Base-by-base conservation (phyloP, 2,888 invertebrate genomes). In the Phyllotreta cruciferae region DNA sequence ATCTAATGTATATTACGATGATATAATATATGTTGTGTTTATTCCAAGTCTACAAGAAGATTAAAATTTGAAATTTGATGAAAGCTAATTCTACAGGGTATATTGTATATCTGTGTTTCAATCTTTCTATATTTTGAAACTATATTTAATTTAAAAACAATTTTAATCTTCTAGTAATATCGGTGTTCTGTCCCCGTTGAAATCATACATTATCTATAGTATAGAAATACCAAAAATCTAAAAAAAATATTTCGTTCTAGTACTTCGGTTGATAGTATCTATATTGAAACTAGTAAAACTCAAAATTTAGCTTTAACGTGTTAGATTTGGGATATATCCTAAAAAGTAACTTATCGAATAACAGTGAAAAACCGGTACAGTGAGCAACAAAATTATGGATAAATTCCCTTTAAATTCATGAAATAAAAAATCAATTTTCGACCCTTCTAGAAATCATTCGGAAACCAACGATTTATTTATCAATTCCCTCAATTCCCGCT, bases 1-100 rank as follows among this genome's bases (percentile, higher is more conserved):
- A 63, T 63, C 45, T 63, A 58, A 63, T 58, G 63, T 63, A 57
- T 63, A 63, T 63, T 63, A 53, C 57, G 53, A 53, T 57, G 47
- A 56, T 57, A 44, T n/a, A 60, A 44, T 24, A 24, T 4, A 4
- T 24, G 24, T 24, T 24, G 47, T 49, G 39, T 53, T 35, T 24
- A 24, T 44, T 54, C 47, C 13, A 39, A 45, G 24, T 39, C 39
- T 55, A 11, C 55, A 34, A 54, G 50, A 54, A 35, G 62, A 45
- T 42, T 50, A 50, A 44, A 24, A 36, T 56, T 50, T 10, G 9
- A 37, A 11, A 38, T 56, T 13, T 11, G n/a, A 13, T 55, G n/a
- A 8, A 44, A 24, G 24, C 24, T 56, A 44, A 10, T 7, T 13
- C 44, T 44, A 44, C 44, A 44, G 10, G 44, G 44, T 44, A 44